Evolutionary conservation across 92 coral and sea anemone species (phyloP).

Genomic region (Galaxea fascicularis): DNA sequence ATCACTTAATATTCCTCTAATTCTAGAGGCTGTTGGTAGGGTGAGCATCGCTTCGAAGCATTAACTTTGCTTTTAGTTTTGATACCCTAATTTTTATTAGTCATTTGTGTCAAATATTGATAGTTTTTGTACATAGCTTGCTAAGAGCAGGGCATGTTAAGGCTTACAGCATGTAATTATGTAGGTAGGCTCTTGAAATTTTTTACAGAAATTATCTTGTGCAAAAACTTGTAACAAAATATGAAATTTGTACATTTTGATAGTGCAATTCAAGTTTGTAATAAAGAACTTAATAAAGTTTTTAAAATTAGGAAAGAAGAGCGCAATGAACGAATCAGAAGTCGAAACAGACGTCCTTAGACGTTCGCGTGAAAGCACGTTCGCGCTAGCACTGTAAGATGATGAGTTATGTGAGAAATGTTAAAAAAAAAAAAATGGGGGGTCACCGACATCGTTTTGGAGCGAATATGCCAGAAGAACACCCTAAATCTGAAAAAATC

Average conservation of each 20-base stretch:
- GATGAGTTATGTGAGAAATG: no score
- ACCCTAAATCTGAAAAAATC: no score
- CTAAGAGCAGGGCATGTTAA: slow-evolving; percentile 30
- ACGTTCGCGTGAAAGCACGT: no score
- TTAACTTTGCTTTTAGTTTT: neutral
- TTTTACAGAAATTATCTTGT: slow-evolving; percentile 4
- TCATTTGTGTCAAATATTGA: neutral
- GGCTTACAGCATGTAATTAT: slow-evolving; percentile 33
- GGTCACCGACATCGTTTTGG: no score
- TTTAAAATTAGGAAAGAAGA: neutral
- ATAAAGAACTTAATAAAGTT: slow-evolving; percentile 31
- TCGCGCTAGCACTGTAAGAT: no score
- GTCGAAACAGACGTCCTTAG: no score
- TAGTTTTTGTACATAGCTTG: slow-evolving; percentile 26
- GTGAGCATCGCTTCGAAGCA: neutral
- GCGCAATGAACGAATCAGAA: no score
- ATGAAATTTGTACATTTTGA: slow-evolving; percentile 37
- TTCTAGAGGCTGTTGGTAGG: neutral
- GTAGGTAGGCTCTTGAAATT: slow-evolving; percentile 52
- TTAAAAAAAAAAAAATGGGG: no score
- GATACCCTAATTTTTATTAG: neutral
- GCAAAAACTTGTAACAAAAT: slow-evolving; percentile 2
- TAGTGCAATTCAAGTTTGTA: slow-evolving; percentile 29
- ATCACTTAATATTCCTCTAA: neutral
- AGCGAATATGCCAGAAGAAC: no score